Percentiles rank a stretch among this genome's conserved stretches.
phyloP scores from a whole-genome alignment of 2,888 invertebrate genomes.

The Lycocerus yunnanus region DNA sequence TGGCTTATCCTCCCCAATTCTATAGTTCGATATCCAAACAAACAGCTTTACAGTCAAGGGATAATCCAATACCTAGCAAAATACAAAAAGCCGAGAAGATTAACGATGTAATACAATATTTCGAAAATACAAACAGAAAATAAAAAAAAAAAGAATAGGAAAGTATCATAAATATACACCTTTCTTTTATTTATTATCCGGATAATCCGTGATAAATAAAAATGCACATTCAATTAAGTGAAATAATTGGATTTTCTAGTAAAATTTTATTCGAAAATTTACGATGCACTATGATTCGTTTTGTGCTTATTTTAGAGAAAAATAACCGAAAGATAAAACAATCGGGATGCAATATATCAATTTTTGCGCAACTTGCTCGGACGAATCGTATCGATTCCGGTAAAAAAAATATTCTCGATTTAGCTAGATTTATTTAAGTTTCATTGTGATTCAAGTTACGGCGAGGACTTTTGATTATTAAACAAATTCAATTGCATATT shows the following conservation, averaged over 20 bases:
- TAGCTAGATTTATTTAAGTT: background rate
- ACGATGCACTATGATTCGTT: background rate
- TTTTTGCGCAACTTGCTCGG: background rate
- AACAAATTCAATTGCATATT: background rate
- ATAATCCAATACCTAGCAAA: background rate
- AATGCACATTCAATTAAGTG: background rate
- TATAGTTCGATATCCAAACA: background rate
- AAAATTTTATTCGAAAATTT: background rate
- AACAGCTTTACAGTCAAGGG: background rate
- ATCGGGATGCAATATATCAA: background rate
- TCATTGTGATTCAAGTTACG: background rate
- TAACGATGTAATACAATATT: conserved; percentile 1
- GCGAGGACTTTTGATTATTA: background rate
- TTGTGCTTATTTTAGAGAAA: background rate
- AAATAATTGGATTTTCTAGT: background rate
- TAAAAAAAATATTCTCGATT: background rate
- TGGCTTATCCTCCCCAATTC: background rate
- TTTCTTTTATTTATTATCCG: background rate
- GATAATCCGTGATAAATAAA: background rate
- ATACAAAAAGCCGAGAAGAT: background rate
- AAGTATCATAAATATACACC: background rate
- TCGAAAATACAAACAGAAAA: background rate
- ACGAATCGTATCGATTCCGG: background rate
- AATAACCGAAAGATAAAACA: background rate
- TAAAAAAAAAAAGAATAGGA: background rate